Percentiles rank a stretch among this genome's conserved stretches.
phyloP scores from a whole-genome alignment of 1,140 invertebrate genomes.

The Chrysoperla carnea region DNA sequence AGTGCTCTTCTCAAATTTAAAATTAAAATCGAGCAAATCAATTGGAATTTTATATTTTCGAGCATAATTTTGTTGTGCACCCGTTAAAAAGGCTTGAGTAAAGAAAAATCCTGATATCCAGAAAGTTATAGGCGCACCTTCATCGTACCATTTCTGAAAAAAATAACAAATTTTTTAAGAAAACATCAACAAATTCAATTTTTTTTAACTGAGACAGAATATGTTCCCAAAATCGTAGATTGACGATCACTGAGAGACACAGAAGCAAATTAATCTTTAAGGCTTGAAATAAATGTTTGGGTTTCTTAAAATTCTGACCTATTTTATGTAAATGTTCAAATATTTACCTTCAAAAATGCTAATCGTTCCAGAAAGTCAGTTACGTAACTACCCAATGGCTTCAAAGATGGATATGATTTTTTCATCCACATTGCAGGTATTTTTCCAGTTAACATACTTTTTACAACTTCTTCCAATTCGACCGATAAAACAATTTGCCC shows the following conservation, averaged over 20 bases:
- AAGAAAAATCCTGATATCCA: conserved; percentile 95
- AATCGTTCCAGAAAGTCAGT: conserved; percentile 72
- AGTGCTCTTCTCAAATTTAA: conserved; percentile 29
- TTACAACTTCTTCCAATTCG: conserved; percentile 72
- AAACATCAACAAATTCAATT: neutral
- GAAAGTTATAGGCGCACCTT: conserved; percentile 64
- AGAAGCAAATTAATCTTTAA: too few species aligned
- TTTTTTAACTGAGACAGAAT: too few species aligned
- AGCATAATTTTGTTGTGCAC: conserved; percentile 83
- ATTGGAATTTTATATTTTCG: conserved; percentile 82
- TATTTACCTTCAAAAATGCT: conserved; percentile 52
- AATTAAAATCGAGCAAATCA: conserved; percentile 75
- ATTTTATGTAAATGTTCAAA: too few species aligned
- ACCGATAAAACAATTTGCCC: conserved; percentile 72
- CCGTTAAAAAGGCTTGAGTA: conserved; percentile 89
- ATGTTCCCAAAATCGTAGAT: too few species aligned
- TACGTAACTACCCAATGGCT: conserved; percentile 79
- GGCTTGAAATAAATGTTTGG: too few species aligned
- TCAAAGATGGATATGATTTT: conserved; percentile 83
- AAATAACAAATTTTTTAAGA: conserved; percentile 27
- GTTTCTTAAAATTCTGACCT: too few species aligned
- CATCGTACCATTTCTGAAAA: conserved; percentile 63
- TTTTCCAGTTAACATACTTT: conserved; percentile 64
- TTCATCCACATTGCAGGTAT: conserved; percentile 70
- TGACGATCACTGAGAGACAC: too few species aligned